Evolutionary conservation across 1,140 invertebrate species (phyloP).

Genomic region (Calliphora vicina): DNA sequence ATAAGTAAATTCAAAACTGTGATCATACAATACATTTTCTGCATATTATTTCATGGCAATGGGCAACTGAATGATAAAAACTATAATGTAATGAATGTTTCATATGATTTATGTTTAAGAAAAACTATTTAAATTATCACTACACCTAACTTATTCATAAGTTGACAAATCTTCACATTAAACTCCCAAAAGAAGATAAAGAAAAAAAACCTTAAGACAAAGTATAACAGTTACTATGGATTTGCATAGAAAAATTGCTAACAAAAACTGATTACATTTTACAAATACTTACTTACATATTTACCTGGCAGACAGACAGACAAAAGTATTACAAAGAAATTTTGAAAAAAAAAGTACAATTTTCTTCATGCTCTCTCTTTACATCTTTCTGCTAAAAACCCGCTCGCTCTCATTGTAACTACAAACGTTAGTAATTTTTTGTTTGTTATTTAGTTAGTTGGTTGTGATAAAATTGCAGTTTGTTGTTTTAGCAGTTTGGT

Average conservation of each 20-base stretch:
- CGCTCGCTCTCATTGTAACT: not conserved
- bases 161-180: not conserved
- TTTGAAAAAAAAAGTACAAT: not conserved
- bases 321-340: not conserved
- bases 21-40: not conserved
- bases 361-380: not conserved
- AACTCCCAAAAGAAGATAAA: not conserved
- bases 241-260: not conserved
- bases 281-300: not conserved
- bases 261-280: not conserved
- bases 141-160: not conserved
- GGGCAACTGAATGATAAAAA: too few relatives aligned
- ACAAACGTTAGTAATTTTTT: not conserved
- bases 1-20: not conserved
- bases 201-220: not conserved
- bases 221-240: not conserved
- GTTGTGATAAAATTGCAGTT: not conserved
- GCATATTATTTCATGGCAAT: not conserved
- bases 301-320: too few relatives aligned
- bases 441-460: too few relatives aligned
- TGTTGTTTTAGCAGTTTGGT: not conserved
- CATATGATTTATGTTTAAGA: not conserved
- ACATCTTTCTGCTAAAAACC: not conserved
- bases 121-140: constrained; percentile 12
- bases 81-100: not conserved